Evolutionary conservation across 2,113 vertebrate genomes (phyloP), one percentile per base, ranked within the genome.

Genomic region (Plecotus auritus): DNA sequence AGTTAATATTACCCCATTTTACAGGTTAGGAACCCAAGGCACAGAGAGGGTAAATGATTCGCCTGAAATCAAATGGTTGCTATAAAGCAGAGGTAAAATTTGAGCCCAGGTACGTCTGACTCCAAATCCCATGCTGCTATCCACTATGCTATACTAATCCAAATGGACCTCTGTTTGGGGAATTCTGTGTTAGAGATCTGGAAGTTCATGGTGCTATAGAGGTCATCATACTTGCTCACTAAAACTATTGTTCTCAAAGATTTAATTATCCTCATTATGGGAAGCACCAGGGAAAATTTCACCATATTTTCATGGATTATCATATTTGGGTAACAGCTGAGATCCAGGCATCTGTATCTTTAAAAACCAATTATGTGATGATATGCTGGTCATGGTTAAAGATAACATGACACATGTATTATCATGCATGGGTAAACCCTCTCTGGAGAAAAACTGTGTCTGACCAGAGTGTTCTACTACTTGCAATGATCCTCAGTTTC

Each of bases 1-100:
- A 83, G 64, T 89, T 93, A 91, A 72, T 74, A 49, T 85, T 85
- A 91, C 2, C 9, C 16, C 20, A 18, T 85, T 90, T 95, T 81
- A 89, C 17, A 87, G 9, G 56, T 59, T 85, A 86, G 54, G 37
- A 83, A 77, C n/a, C 40, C 14, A 28, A 96, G 26, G 37, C 47
- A 73, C 61, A 88, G 37, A 91, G 30, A 91, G 1, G 12, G 51
- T 88, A 91, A 93, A 14, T 86, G 45, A 85, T 13, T 88, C 61
- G 2, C 8, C 59, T 64, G 51, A 70, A 13, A 23, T 76, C 45
- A 84, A 93, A 88, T 8, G 86, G 40, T 17, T 88, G 47, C 64
- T 70, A 66, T 10, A 76, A 76, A 51, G 11, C 42, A 88, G 17
- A 93, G 23, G 42, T 80, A 94, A 86, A 85, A 82, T 91, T 66